Percentiles rank a stretch among this genome's conserved stretches.
Conservation (phyloP, 2,113 vertebrate genomes). For the Opisthocomus hoazin region DNA sequence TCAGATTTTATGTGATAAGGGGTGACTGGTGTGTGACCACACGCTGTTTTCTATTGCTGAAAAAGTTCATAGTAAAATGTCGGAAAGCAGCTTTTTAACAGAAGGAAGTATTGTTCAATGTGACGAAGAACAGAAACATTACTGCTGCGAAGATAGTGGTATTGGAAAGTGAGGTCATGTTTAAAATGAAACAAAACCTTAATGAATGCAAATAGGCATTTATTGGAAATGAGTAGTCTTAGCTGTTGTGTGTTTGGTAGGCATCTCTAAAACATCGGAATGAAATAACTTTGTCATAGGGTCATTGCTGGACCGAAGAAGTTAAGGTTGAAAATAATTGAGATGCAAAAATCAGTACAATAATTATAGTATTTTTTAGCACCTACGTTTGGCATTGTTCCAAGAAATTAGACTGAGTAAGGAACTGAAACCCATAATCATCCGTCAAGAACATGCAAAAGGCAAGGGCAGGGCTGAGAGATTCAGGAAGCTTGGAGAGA, state of each 20-base stretch:
- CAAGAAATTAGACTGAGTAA: not conserved
- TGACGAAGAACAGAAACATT: not conserved
- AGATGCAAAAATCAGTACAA: not conserved
- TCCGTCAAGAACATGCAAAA: not conserved
- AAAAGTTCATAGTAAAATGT: not conserved
- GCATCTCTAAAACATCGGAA: not conserved
- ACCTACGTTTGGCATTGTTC: not conserved
- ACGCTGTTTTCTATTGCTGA: not conserved
- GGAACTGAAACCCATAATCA: not conserved
- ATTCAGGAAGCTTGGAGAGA: not conserved
- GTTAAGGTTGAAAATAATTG: not conserved
- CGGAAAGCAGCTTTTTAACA: not conserved
- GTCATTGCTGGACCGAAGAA: not conserved
- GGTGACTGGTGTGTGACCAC: not conserved
- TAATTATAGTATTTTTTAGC: not conserved
- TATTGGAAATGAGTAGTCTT: not conserved
- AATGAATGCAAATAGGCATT: not conserved
- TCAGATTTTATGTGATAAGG: not conserved
- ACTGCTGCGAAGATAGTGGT: not conserved
- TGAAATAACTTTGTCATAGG: not conserved
- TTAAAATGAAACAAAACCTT: not conserved
- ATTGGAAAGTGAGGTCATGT: not conserved
- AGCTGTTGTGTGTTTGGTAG: not conserved
- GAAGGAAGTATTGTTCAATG: not conserved
- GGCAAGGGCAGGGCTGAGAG: not conserved